phyloP scores from a whole-genome alignment of 2,113 vertebrate genomes.

The Bos indicus region DNA sequence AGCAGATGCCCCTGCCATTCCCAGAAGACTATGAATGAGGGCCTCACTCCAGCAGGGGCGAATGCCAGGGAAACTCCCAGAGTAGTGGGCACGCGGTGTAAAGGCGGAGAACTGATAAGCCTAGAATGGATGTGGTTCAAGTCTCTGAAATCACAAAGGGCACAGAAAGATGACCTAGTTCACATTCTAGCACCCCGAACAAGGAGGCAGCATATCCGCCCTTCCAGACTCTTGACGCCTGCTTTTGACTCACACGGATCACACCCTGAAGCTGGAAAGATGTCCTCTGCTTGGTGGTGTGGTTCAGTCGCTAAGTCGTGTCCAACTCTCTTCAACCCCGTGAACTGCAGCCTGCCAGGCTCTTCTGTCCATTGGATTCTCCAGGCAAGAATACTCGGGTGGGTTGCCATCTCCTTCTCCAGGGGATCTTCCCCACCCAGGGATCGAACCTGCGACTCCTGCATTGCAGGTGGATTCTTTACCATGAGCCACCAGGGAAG shows the following conservation, averaged over 20 bases:
- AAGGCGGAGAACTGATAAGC: neutral
- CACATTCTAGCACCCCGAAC: rapidly evolving
- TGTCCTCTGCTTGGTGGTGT: neutral
- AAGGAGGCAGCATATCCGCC: rapidly evolving
- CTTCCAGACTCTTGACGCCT: rapidly evolving
- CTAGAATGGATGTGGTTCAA: neutral
- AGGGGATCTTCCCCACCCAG: neutral
- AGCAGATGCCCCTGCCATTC: neutral
- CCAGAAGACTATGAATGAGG: neutral
- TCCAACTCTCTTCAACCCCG: neutral
- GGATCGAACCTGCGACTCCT: rapidly evolving
- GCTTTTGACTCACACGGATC: neutral
- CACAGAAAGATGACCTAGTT: rapidly evolving
- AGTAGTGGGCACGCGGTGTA: neutral
- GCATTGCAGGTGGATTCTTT: neutral
- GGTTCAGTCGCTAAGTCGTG: neutral
- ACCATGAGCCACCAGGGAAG: neutral
- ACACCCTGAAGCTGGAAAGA: neutral
- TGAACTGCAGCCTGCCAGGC: neutral
- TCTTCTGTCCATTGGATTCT: neutral
- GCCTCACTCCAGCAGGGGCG: neutral
- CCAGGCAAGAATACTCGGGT: neutral
- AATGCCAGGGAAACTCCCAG: neutral
- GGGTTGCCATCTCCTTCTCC: neutral
- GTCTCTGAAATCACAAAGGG: neutral